Percentiles rank a stretch among this genome's conserved stretches.
Evolutionary conservation across 2,797 vertebrate genomes (phyloP).

Genomic region (Chiloscyllium punctatum): DNA sequence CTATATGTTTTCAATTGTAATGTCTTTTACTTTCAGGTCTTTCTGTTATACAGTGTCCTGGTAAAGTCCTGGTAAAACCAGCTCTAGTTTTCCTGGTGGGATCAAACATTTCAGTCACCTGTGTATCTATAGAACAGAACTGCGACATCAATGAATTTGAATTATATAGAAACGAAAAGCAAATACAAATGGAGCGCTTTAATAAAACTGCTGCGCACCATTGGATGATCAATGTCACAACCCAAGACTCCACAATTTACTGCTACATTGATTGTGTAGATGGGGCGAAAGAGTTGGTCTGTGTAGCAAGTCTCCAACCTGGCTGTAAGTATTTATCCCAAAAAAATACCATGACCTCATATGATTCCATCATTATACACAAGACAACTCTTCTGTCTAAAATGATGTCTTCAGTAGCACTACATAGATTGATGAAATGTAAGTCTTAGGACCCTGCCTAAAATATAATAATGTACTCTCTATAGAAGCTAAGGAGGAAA

Average conservation of each 20-base stretch:
- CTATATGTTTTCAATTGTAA: neutral
- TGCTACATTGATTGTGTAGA: conserved; percentile 50
- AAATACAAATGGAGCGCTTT: conserved; percentile 37
- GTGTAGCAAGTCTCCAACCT: conserved; percentile 52
- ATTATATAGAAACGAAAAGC: conserved; percentile 52
- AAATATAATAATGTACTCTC: neutral
- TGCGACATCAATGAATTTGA: conserved; percentile 45
- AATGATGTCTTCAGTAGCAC: neutral
- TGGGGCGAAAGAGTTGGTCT: conserved; percentile 38
- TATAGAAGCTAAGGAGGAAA: too few relatives aligned
- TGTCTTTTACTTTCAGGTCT: conserved; percentile 9
- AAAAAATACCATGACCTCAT: neutral
- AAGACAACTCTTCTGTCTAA: neutral
- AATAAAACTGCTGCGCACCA: conserved; percentile 7
- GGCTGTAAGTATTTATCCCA: conserved; percentile 54
- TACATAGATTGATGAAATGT: neutral
- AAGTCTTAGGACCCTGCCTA: neutral
- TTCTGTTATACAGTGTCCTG: neutral
- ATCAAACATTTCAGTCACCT: conserved; percentile 55
- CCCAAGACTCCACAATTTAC: conserved; percentile 38
- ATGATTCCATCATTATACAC: neutral
- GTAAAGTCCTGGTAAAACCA: conserved; percentile 56
- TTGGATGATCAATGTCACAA: conserved; percentile 50
- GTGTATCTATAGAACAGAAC: conserved; percentile 42
- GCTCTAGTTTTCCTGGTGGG: conserved; percentile 52